phyloP scores from a whole-genome alignment of 2,888 invertebrate genomes.

The Agrochola lota region DNA sequence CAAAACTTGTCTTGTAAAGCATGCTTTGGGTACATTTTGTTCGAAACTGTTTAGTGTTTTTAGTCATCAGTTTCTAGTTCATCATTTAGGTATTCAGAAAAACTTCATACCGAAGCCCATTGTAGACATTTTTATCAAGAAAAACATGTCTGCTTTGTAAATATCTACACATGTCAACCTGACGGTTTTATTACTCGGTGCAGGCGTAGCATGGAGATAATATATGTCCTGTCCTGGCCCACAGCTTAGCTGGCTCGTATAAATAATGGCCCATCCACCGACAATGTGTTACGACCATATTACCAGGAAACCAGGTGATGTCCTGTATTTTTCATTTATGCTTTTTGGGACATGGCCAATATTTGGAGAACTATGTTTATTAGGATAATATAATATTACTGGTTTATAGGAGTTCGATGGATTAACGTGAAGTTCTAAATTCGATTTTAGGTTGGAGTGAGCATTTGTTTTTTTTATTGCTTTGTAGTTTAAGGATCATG shows the following conservation, averaged over 20 bases:
- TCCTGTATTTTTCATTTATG: slow-evolving; percentile 35
- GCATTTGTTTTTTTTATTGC: neutral
- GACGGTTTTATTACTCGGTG: slow-evolving; percentile 46
- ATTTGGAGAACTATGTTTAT: slow-evolving; percentile 21
- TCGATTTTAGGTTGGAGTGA: neutral
- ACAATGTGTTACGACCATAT: slow-evolving; percentile 43
- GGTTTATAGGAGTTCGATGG: neutral
- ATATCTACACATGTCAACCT: slow-evolving; percentile 48
- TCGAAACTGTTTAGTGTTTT: neutral
- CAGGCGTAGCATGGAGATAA: slow-evolving; percentile 42
- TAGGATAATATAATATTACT: slow-evolving; percentile 14
- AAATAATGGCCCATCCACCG: slow-evolving; percentile 49
- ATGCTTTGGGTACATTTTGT: neutral
- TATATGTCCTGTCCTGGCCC: slow-evolving; percentile 51
- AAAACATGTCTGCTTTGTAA: slow-evolving; percentile 25
- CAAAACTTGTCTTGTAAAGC: neutral
- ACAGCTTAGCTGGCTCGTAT: slow-evolving; percentile 47
- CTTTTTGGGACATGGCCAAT: slow-evolving; percentile 16
- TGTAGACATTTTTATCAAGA: neutral
- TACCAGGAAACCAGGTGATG: slow-evolving; percentile 37
- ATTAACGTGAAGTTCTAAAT: slow-evolving; percentile 6
- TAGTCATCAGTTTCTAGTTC: neutral
- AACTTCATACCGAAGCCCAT: neutral
- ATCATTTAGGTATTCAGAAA: neutral
- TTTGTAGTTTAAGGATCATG: neutral